Base-by-base conservation (phyloP, 2,888 invertebrate genomes). In the Ornithoptera priamus region DNA sequence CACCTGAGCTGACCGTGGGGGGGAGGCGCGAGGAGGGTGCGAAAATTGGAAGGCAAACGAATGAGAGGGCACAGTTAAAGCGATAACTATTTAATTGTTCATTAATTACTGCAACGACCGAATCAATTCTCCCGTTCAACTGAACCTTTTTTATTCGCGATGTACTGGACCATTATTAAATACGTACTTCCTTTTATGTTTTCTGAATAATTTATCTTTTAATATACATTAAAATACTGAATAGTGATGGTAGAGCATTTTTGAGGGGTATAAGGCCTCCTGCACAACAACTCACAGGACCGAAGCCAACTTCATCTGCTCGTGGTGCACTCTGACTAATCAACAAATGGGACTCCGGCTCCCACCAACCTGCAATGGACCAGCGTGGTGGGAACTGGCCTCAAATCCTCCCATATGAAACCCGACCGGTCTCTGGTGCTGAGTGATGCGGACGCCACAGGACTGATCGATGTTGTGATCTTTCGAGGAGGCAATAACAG, bases 131-230 rank as follows among this genome's bases (percentile, higher is more conserved):
- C 39, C 59, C 58, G 58, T 76, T 75, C 74, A 75, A 75, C 76
- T 77, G 75, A 73, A 77, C 67, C 72, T 74, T 76, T 79, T 53
- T 79, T 75, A 78, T 73, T 75, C 74, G 75, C 72, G 75, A 12
- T 76, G 77, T 81, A 78, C 77, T 53, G 46, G 10, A 12, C 15
- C 56, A 1, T 50, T 60, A 22, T 64, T 36, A 56, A 62, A 42
- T 50, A 17, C 22, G 8, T 22, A n/a, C n/a, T 15, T 58, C 8
- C 57, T n/a, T 10, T 22, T 24, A 18, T 22, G 22, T 50, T 42
- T 56, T 57, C 15, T 18, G 15, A 15, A 15, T 15, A 15, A 12
- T 42, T 42, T 15, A 46, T 15, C 15, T 12, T 53, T 53, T 18
- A n/a, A 18, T 8, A n/a, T 53, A 18, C 5, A 53, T n/a, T 53